Evolutionary conservation across 2,888 invertebrate species (phyloP), one percentile per base, ranked within the genome.

Genomic region (Sialis fuliginosa): DNA sequence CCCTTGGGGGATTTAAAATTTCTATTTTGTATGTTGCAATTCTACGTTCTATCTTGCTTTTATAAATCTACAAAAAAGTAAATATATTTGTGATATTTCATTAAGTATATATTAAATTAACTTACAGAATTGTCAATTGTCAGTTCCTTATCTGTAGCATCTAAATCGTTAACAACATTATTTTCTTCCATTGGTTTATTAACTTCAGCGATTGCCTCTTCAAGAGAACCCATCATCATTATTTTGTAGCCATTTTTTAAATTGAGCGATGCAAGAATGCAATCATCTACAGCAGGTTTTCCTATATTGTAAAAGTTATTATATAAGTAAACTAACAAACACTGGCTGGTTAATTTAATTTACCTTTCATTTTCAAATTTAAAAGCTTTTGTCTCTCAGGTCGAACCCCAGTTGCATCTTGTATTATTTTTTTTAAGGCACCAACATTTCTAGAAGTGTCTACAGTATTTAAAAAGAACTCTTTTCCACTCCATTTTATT

Each of bases 151-250:
- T 89, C 89, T 51, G 85, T 84, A 51, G 91, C 86, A 59, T 93
- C 92, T 52, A 95, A 73, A 62, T 95, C 95, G 60, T 95, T 91
- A 2, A 92, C 72, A 0, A 95, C 85, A 57, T 90, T 85, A 8
- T 88, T 87, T 9, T 86, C 70, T 48, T 87, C 81, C 0, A 92
- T 92, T 47, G 82, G 79, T 45, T 78, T 77, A 57, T 79, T 79
- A 0, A 84, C 89, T 58, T 85, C 84, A 39, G 81, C 82, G 57
- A 92, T 91, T 47, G 88, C 91, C 56, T 91, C 86, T 60, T 96
- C 96, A 3, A 88, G 69, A 0, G 92, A 93, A 0, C 96, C 96
- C 77, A 96, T 92, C 85, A 96, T 85, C 91, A 96, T 93, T 8
- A 96, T 74, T 65, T 93, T 93, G 53, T 87, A 82, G 48, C 87